Evolutionary conservation across 2,888 invertebrate genomes (phyloP), one percentile per base, ranked within the genome.

Genomic region (Eulithis testata): DNA sequence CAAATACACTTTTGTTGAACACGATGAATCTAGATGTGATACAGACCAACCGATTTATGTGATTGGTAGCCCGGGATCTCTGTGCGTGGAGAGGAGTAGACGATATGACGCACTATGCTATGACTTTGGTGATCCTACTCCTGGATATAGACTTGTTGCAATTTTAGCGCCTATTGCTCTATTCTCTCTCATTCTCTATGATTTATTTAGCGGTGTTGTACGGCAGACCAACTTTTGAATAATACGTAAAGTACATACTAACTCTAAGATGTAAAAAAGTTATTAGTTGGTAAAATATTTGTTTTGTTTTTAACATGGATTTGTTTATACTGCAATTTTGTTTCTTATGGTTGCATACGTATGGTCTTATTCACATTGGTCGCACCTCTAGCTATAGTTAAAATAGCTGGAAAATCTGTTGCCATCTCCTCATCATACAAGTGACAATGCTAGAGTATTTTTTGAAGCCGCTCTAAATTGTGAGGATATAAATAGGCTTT

Each of bases 181-280:
- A 21, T 92, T 92, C 69, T 83, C 87, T 1, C 80, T 93, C 4
- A 90, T 91, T 68, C 80, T 93, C 27, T 91, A 89, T 61, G 91
- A 91, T 76, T 81, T 91, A 60, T 91, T 92, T 69, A 91, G 88
- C 70, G 86, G 90, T 61, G 89, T 90, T n/a, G 83, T 92, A 45
- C 83, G 90, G 70, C 90, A 91, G 69, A 85, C 85, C 21, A 85
- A 84, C 71, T 80, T 79, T 73, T 87, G 70, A 75, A 60, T 51
- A 37, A 58, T 21, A 6, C 8, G 21, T 21, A 8, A 11, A 49
- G 21, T 14, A 27, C 37, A n/a, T 7, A 43, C 56, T 53, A 44
- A 37, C 37, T 49, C 43, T 51, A 51, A 51, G 9, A 50, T n/a
- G 21, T 3, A 27, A 44, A 31, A 44, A 9, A 11, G 12, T 45